These are phyloP conservation scores for Arnoldichthys spilopterus DNA, from an alignment of 2,797 vertebrate genomes.

Conservation along the genomic window DNA sequence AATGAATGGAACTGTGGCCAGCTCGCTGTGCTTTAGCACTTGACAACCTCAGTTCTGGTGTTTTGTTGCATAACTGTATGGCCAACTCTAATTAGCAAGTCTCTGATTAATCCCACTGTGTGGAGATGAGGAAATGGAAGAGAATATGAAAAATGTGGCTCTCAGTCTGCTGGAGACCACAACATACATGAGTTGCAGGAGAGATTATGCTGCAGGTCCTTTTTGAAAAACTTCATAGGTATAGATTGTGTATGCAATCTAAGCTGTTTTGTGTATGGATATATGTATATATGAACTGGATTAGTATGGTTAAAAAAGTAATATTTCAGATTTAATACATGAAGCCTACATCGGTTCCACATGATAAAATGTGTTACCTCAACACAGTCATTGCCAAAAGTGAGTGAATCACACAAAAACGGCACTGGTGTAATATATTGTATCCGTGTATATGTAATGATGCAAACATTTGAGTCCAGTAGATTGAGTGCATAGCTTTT, in stretches of 20 bases:
- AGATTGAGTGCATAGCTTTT: neutral
- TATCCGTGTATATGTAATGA: neutral
- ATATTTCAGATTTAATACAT: no score
- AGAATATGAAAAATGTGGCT: neutral
- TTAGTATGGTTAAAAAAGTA: no score
- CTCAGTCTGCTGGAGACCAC: neutral
- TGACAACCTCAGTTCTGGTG: constrained; percentile 32
- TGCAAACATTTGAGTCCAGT: neutral
- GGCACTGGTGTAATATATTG: neutral
- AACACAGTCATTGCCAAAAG: no score
- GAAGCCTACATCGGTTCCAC: neutral
- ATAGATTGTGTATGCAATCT: no score
- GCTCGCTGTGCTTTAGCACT: constrained; percentile 25
- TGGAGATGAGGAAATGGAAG: constrained; percentile 17
- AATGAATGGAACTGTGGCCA: constrained; percentile 34
- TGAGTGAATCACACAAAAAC: neutral
- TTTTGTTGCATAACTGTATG: constrained; percentile 39
- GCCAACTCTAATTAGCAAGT: constrained; percentile 34
- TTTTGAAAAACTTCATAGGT: no score
- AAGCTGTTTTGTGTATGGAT: no score
- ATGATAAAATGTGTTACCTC: neutral
- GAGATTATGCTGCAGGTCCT: no score
- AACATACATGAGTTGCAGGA: no score
- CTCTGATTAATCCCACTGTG: constrained; percentile 40
- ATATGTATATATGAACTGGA: no score